phyloP scores from a whole-genome alignment of 92 coral and sea anemone species.

The Palythoa heliodiscus region DNA sequence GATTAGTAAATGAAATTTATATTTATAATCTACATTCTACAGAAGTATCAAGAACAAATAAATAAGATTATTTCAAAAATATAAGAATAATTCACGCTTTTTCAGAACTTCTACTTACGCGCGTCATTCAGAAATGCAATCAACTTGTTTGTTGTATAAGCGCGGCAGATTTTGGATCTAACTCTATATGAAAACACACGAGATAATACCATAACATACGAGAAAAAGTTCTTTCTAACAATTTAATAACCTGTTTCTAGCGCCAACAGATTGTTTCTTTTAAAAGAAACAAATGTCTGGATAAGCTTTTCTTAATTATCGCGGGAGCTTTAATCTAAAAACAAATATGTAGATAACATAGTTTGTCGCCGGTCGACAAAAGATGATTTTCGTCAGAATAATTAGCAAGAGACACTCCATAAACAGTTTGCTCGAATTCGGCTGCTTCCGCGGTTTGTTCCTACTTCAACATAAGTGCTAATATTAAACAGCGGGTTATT shows the following conservation, averaged over 20 bases:
- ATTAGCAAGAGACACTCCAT: constrained; percentile 2
- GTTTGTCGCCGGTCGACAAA: constrained; percentile 1
- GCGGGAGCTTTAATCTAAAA: constrained; percentile 25
- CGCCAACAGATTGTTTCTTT: constrained; percentile 15
- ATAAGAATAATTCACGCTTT: constrained; percentile 9
- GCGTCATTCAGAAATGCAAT: neutral
- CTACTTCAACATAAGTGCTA: constrained; percentile 10
- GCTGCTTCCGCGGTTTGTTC: constrained; percentile 33
- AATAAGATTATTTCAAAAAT: constrained; percentile 20
- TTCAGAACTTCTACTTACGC: neutral
- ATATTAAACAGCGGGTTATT: constrained; percentile 13
- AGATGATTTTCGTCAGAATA: neutral
- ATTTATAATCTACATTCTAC: constrained; percentile 5
- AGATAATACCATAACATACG: neutral
- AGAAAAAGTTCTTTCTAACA: neutral
- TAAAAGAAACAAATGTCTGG: neutral
- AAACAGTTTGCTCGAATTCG: neutral
- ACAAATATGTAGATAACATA: neutral
- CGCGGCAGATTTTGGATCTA: neutral
- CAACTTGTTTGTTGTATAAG: neutral
- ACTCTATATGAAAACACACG: neutral
- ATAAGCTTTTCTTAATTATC: neutral
- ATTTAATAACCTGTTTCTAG: constrained; percentile 28
- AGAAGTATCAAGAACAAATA: constrained; percentile 19
- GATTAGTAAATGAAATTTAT: neutral